Evolutionary conservation across 2,888 invertebrate species (phyloP), one percentile per base, ranked within the genome.

Genomic region (Lithophane leautieri): DNA sequence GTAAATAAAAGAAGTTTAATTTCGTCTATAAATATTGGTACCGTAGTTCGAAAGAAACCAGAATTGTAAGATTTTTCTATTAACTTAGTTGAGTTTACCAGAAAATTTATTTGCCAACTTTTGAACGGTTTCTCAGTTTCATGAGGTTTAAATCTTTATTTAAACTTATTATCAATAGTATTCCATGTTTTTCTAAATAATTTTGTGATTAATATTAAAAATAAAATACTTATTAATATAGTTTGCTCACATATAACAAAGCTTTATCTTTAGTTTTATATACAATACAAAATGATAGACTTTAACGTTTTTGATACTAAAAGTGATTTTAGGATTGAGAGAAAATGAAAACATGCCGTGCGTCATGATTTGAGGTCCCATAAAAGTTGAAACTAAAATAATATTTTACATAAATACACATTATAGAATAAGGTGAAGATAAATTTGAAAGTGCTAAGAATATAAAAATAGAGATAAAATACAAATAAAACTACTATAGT

Each of bases 281-380:
- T n/a, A 34, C 34, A 9, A 47, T 50, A n/a, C 22, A 34, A 66
- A 50, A 50, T 12, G 3, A 25, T 12, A 4, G 14, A 25, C 19
- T 4, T 47, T 19, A 0, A 8, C 22, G 2, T 2, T 0, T 1
- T 16, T n/a, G 3, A 22, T n/a, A 16, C 8, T n/a, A 1, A 52
- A n/a, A n/a, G 16, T 67, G n/a, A 34, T 67, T 66, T 50, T 34
- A 34, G 22, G 22, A n/a, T 28, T 14, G 14, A 34, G 16, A 22
- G 4, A 28, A 8, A 65, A 66, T n/a, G 50, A 50, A 66, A 78
- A n/a, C 83, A 70, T 81, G 79, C 81, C 34, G 73, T 78, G 69
- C 56, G 61, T 56, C 56, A 61, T 60, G 14, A 68, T 28, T 61
- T 28, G 2, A 65, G 42, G 16, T 44, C 40, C 25, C 6, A 12